Conservation (phyloP, 2,113 vertebrate genomes). For the Peromyscus leucopus region DNA sequence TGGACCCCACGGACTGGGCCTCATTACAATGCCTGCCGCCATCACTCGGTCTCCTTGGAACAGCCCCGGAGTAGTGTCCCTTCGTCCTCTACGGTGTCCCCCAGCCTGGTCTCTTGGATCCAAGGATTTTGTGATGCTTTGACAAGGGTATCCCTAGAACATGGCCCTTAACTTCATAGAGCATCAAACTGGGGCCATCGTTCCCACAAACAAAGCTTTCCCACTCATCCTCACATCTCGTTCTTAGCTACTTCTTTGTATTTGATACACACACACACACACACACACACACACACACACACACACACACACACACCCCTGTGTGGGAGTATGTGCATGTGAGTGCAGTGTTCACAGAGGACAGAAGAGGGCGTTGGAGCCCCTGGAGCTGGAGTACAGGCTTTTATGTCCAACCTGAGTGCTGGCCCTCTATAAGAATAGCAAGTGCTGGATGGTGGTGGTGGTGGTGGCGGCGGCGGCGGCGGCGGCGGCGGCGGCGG, state of each 20-base stretch:
- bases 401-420: not conserved
- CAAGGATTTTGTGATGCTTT: not conserved
- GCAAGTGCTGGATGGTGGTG: not conserved
- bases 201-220: not conserved
- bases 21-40: not conserved
- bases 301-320: not conserved
- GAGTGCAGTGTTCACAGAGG: not conserved
- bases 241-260: not conserved
- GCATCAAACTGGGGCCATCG: rapidly evolving
- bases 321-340: not conserved
- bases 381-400: not conserved
- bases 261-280: no score
- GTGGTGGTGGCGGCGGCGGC: no score
- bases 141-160: not conserved
- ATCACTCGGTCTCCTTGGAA: not conserved
- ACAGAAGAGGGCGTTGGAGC: not conserved
- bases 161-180: not conserved
- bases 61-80: rapidly evolving
- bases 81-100: not conserved
- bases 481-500: no score
- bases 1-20: rapidly evolving
- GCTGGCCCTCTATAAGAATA: not conserved
- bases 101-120: not conserved
- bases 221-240: no score
- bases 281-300: no score